Base-by-base conservation (phyloP, 2,113 vertebrate species). In the Noctilio leporinus region DNA sequence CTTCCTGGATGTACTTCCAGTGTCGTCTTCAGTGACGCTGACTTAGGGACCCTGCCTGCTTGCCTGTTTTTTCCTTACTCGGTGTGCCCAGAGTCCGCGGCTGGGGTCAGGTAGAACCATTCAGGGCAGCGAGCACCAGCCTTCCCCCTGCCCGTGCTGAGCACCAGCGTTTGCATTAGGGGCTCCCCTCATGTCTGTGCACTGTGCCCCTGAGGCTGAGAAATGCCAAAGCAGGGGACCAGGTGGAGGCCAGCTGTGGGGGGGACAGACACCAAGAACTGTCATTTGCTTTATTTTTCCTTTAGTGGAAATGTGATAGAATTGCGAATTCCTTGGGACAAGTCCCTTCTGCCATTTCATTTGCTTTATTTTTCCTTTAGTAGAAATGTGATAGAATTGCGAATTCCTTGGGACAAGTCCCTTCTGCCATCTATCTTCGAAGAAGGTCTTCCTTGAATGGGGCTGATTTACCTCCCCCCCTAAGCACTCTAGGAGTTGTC, bases 251-350 rank as follows among this genome's bases (percentile, higher is more conserved):
- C 33, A 6, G 16, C 4, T n/a, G 7, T 24, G 20, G 6, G 35
- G 62, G 43, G 10, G 30, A n/a, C 64, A 67, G 19, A 40, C 43
- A 80, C 30, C 33, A 65, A 3, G 30, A 75, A n/a, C 35, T 40
- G 28, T 43, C 22, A 2, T 26, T 64, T 55, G 30, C 55, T 55
- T 76, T 49, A 26, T 45, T 76, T 70, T 77, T 33, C 17, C 35
- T 33, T 40, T 51, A 75, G 12, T 75, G 64, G n/a, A 84, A 78
- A 65, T 88, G 55, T 24, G 40, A 64, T 30, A n/a, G 67, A 95
- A 89, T 11, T 26, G 1, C 45, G 40, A 57, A 53, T 70, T 24
- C 38, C 26, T 90, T 51, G 26, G 53, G 62, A 49, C 9, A 65
- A 51, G 33, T 43, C 24, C 28, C 51, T 6, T 40, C 3, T 1